Conservation (phyloP, 2,113 vertebrate species). For the Sclerurus mexicanus region DNA sequence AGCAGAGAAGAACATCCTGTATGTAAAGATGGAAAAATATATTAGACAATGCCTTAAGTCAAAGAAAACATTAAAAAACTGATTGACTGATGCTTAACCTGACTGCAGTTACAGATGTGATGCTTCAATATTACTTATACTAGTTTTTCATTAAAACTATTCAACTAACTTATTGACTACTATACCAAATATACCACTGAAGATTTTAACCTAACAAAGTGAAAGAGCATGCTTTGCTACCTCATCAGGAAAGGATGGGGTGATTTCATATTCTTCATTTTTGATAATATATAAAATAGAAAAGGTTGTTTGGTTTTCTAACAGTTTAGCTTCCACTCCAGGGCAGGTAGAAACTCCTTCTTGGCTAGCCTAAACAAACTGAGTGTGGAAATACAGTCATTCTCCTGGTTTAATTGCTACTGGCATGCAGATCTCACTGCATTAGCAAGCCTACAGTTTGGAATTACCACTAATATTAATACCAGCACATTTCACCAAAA, state of each 20-base stretch:
- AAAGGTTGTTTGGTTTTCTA: not conserved
- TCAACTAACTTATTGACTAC: not conserved
- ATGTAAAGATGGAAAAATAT: not conserved
- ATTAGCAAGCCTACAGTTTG: not conserved
- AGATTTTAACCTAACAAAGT: not conserved
- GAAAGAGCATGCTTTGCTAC: not conserved
- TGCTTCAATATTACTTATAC: not conserved
- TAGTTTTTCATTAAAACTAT: not conserved
- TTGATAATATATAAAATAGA: not conserved
- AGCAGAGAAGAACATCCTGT: not conserved
- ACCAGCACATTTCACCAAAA: not conserved
- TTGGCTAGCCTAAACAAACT: not conserved
- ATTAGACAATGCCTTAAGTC: not conserved
- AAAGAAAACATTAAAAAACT: not conserved
- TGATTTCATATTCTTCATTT: not conserved
- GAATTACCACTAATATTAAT: not conserved
- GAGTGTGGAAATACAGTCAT: not conserved
- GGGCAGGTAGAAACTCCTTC: not conserved
- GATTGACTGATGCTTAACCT: not conserved
- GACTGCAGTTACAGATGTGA: not conserved
- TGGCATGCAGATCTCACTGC: not conserved
- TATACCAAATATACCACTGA: not conserved
- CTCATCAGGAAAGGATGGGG: not conserved
- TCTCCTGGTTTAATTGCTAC: not conserved
- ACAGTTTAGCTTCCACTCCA: not conserved